A percentile compares a stretch with the other conserved stretches of the same genome.
phyloP scores from a whole-genome alignment of 2,113 vertebrate species.

The Bostrychus sinensis region DNA sequence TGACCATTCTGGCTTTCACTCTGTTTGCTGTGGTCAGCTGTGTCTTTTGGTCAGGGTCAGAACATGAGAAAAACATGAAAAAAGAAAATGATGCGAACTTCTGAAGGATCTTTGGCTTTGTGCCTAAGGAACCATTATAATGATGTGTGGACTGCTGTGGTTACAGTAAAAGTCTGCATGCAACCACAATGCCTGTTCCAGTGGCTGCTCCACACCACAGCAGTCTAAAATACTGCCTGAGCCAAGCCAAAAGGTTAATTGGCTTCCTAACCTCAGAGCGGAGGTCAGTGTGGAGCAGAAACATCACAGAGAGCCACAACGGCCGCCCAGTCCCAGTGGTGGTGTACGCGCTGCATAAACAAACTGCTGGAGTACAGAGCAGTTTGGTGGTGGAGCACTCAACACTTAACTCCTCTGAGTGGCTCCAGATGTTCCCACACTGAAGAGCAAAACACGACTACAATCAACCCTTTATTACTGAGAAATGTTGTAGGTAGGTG shows the following conservation, averaged over 20 bases:
- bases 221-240: slow-evolving; percentile 64
- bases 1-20: slow-evolving; percentile 18
- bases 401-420: no score
- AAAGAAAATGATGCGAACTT: slow-evolving; percentile 60
- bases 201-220: slow-evolving; percentile 64
- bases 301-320: slow-evolving; percentile 83
- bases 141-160: slow-evolving; percentile 62
- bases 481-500: no score
- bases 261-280: slow-evolving; percentile 71
- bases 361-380: no score
- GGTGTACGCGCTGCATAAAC: no score
- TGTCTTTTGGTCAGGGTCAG: slow-evolving; percentile 35
- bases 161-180: slow-evolving; percentile 63
- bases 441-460: no score
- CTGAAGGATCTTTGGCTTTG: slow-evolving; percentile 58
- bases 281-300: slow-evolving; percentile 77
- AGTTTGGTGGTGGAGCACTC: no score
- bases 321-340: slow-evolving; percentile 67
- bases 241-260: slow-evolving; percentile 68
- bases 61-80: slow-evolving; percentile 48
- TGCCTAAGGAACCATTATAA: slow-evolving; percentile 72
- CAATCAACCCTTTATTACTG: no score
- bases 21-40: slow-evolving; percentile 44
- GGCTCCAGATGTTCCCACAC: no score
- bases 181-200: slow-evolving; percentile 61